Evolutionary conservation across 2,113 vertebrate genomes (phyloP).

Genomic region (Chionomys nivalis): DNA sequence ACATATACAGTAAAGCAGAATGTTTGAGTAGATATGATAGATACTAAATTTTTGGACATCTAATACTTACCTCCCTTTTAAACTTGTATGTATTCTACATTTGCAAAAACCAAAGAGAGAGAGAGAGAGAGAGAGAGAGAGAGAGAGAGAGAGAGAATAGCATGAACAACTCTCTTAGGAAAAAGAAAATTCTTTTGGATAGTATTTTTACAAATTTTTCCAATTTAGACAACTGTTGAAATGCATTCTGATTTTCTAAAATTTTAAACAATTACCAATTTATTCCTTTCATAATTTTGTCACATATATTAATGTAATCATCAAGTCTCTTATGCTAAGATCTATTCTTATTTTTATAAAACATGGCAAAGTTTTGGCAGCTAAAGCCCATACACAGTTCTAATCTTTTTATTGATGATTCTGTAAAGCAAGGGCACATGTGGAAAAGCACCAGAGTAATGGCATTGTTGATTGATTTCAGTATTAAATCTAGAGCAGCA

Average conservation of each 20-base stretch:
- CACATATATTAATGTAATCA: constrained; percentile 2
- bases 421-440: constrained; percentile 33
- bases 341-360: constrained; percentile 37
- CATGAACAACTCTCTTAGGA: neutral
- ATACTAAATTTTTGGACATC: constrained; percentile 36
- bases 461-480: neutral
- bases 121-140: neutral
- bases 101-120: neutral
- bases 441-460: constrained; percentile 12
- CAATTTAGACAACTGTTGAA: constrained; percentile 32
- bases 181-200: neutral
- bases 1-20: constrained; percentile 34
- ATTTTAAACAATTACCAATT: constrained; percentile 54
- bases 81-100: neutral
- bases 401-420: neutral
- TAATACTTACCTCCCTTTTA: constrained; percentile 25
- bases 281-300: constrained; percentile 10
- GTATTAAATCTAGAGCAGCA: neutral
- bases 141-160: neutral
- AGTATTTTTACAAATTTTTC: constrained; percentile 40
- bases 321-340: constrained; percentile 18
- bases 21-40: constrained; percentile 21
- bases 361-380: neutral
- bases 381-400: constrained; percentile 12
- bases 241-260: constrained; percentile 52